Evolutionary conservation across 2,797 vertebrate species (phyloP), one percentile per base, ranked within the genome.

Genomic region (Sebastes vulpes): DNA sequence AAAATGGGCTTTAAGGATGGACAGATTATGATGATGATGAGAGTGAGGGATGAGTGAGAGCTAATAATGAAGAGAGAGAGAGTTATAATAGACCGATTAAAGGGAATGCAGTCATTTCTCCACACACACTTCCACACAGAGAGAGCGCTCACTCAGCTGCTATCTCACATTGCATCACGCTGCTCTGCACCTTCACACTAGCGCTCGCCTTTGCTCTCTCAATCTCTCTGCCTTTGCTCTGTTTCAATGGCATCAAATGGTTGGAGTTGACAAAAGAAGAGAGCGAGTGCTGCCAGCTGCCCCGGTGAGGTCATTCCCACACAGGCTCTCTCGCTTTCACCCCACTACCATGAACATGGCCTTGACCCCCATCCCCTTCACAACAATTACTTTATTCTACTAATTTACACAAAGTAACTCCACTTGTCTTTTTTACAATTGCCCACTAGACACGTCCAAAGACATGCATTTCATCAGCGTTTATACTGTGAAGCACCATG

Each of bases 161-260:
- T 95, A 94, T 95, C 93, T 94, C 90, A 85, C 92, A 93, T 95
- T 85, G 90, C 90, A 93, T 95, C 94, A 94, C 84, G 93, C 94
- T 83, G 90, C 91, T 94, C 92, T 94, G 93, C 92, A 94, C 94
- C 93, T 93, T 93, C 87, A 95, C 92, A 95, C 84, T 46, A 77
- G 81, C 72, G 50, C 81, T 93, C 80, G 78, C 83, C 90, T 91
- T 89, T 87, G 85, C 82, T 81, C 82, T 74, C 84, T 88, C 80
- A 81, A 74, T 91, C 84, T 86, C 78, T 78, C 85, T 79, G 84
- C 82, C 42, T 89, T 85, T 81, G 75, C 84, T 92, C 85, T 9
- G 57, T 89, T 91, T 95, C 90, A 95, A 95, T 93, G 89, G 90
- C 92, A 93, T 95, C 94, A 94, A 94, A 95, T 92, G 85, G 82